Evolutionary conservation across 2,113 vertebrate species (phyloP), one percentile per base, ranked within the genome.

Genomic region (Channa argus): DNA sequence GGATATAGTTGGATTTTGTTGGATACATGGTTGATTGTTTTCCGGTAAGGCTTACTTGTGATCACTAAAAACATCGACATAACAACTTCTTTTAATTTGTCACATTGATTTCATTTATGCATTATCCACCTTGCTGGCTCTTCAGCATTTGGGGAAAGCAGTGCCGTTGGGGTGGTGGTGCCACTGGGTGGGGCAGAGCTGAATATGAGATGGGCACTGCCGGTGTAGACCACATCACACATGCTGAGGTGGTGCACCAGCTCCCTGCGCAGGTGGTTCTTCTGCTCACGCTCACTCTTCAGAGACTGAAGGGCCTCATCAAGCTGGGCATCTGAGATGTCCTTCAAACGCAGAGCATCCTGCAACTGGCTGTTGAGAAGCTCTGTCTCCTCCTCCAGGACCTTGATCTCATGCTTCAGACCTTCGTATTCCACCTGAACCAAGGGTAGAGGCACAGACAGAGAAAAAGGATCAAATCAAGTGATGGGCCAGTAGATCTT

Each of bases 401-500:
- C 95, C 76, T 99, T 99, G 56, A 98, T 97, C 92, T 98, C 97
- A 51, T 99, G 98, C 86, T 99, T 99, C 90, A 99, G 92, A 41
- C 97, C 97, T 94, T 99, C 98, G 2, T 96, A 99, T 91, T 99
- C 98, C 90, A 99, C 98, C 98, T 99, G 90, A 71, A 92, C 3
- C 36, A 56, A 0, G 14, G 5, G 43, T 11, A 2, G 7, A 66
- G 10, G 24, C 5, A 43, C 34, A 51, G 13, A 47, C 0, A 4
- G 7, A 15, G 38, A 2, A 37, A 13, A 4, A 15, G 15, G 9
- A 41, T 8, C 5, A 54, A 14, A 44, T 45, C 37, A 59, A 41
- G 39, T 5, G 4, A 41, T 7, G 6, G 39, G 6, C 39, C 39
- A 41, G n/a, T 24, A 8, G 1, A 51, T n/a, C 12, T 14, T 47